Percentiles rank a stretch among this genome's conserved stretches.
phyloP scores from a whole-genome alignment of 2,113 vertebrate genomes.

The Terrapene triunguis region DNA sequence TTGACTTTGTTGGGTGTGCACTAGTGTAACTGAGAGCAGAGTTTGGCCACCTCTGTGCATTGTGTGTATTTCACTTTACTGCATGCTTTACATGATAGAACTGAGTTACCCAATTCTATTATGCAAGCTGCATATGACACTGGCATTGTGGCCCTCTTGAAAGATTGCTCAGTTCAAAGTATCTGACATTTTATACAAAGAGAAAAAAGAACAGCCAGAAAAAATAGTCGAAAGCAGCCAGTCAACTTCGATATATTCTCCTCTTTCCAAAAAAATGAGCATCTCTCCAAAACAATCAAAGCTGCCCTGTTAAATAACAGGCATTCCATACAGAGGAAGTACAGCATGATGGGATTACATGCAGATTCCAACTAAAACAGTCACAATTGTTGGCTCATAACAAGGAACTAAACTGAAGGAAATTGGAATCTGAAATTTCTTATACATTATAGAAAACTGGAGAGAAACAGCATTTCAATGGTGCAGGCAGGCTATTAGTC shows the following conservation, averaged over 20 bases:
- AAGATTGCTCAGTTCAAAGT: conserved; percentile 11
- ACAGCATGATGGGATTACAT: background rate
- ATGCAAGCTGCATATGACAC: background rate
- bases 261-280: conserved; percentile 48
- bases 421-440: conserved; percentile 12
- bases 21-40: background rate
- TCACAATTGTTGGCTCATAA: conserved; percentile 49
- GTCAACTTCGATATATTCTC: conserved; percentile 63
- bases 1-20: background rate
- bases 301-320: conserved; percentile 69
- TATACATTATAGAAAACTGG: background rate
- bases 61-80: background rate
- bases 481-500: fast-evolving
- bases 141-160: conserved; percentile 16
- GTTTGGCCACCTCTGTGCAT: background rate
- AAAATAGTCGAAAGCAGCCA: conserved; percentile 70
- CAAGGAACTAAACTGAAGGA: conserved; percentile 58
- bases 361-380: conserved; percentile 78
- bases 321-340: conserved; percentile 73
- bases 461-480: fast-evolving
- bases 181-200: conserved; percentile 46
- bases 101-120: conserved; percentile 38
- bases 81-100: conserved; percentile 11
- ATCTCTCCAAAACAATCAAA: conserved; percentile 79
- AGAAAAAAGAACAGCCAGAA: conserved; percentile 66